Evolutionary conservation across 2,113 vertebrate genomes (phyloP).

Genomic region (Piprites chloris): DNA sequence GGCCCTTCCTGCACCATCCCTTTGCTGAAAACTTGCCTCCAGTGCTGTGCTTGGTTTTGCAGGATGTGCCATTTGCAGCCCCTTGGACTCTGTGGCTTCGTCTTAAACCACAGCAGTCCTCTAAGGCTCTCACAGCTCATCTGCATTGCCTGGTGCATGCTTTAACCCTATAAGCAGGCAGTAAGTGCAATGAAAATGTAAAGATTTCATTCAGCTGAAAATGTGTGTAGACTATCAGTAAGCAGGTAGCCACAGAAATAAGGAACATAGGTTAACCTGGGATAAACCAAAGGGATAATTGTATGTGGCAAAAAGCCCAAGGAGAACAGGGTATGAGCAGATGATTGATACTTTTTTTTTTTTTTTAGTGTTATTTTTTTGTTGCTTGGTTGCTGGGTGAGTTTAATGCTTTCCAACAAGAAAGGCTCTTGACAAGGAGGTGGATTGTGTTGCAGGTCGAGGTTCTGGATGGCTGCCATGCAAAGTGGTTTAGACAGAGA

Average conservation of each 20-base stretch:
- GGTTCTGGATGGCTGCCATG: background rate
- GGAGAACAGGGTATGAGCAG: background rate
- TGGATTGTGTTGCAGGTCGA: background rate
- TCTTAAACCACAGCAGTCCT: background rate
- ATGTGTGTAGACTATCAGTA: background rate
- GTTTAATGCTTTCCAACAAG: background rate
- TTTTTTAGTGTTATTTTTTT: background rate
- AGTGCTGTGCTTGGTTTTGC: background rate
- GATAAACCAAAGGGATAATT: background rate
- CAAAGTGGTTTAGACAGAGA: conserved; percentile 35
- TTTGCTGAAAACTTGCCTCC: background rate
- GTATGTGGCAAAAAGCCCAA: background rate
- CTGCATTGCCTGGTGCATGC: background rate
- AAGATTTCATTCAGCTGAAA: background rate
- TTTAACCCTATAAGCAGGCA: background rate
- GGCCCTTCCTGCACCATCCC: background rate
- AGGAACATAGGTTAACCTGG: background rate
- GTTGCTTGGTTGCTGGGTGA: background rate
- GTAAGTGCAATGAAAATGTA: background rate
- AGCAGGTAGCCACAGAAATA: background rate
- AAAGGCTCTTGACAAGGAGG: background rate
- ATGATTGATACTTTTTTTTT: background rate
- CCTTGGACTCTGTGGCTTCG: background rate
- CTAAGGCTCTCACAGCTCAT: background rate
- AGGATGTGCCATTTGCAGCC: background rate